Conservation (phyloP, 1,140 invertebrate species). For the Pseudomyrmex sp. region DNA sequence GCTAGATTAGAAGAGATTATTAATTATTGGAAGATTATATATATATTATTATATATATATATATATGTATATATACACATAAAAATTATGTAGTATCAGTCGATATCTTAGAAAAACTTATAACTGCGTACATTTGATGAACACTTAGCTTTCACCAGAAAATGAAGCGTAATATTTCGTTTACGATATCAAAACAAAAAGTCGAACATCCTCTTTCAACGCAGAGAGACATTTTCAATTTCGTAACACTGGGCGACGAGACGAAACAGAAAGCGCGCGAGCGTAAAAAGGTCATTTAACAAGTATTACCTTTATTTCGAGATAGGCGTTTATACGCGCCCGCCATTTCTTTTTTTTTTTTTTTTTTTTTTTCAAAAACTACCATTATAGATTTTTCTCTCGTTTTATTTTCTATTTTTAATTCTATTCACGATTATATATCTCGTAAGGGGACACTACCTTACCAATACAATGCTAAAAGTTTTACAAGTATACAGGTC, state of each 20-base stretch:
- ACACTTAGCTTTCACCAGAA: no score
- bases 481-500: conserved; percentile 83
- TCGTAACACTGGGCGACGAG: conserved; percentile 73
- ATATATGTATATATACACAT: no score
- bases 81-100: no score
- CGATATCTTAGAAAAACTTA: not conserved
- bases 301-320: conserved; percentile 65
- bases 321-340: conserved; percentile 52
- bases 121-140: not conserved
- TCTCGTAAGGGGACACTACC: conserved; percentile 80
- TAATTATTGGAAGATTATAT: no score
- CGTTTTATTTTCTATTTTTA: conserved; percentile 65
- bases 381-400: conserved; percentile 51
- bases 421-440: conserved; percentile 74
- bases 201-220: conserved; percentile 70
- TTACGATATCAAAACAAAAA: conserved; percentile 30
- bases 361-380: conserved; percentile 34
- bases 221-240: conserved; percentile 67
- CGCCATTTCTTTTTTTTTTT: not conserved
- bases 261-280: conserved; percentile 76
- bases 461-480: conserved; percentile 85
- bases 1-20: no score
- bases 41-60: no score
- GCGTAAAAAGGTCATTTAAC: conserved; percentile 78
- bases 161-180: not conserved